Evolutionary conservation across 2,113 vertebrate species (phyloP).

Genomic region (Athene cunicularia): DNA sequence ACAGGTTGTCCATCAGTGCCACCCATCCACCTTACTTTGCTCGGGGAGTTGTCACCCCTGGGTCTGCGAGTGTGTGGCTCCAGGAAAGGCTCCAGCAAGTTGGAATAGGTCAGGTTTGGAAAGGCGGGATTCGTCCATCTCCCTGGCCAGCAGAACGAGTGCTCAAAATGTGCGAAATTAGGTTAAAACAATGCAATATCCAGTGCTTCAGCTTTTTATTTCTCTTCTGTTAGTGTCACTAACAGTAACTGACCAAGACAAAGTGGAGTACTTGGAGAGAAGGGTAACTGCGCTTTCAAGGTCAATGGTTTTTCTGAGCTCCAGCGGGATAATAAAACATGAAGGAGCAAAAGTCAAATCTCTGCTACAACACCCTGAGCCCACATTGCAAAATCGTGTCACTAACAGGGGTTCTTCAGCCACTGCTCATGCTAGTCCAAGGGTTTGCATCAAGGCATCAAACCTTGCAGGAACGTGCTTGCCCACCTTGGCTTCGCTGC

Average conservation of each 20-base stretch:
- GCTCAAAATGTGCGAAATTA: not conserved
- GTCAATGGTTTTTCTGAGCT: not conserved
- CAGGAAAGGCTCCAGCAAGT: not conserved
- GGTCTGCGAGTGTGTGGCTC: not conserved
- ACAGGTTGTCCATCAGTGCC: not conserved
- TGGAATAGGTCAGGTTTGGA: not conserved
- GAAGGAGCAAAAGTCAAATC: not conserved
- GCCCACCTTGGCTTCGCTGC: not conserved
- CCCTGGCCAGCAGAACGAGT: not conserved
- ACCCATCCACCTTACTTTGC: not conserved
- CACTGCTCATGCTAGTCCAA: not conserved
- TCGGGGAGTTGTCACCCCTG: not conserved
- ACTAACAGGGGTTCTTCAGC: not conserved
- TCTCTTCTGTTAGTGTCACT: not conserved
- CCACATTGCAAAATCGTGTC: fast-evolving
- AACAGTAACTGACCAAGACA: not conserved
- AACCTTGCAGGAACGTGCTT: not conserved
- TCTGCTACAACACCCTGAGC: not conserved
- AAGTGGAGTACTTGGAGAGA: not conserved
- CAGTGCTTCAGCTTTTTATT: not conserved
- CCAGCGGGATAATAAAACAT: not conserved
- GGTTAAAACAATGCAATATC: not conserved
- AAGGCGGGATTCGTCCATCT: not conserved
- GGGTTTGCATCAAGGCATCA: not conserved
- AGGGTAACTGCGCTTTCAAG: not conserved